Evolutionary conservation across 2,888 invertebrate genomes (phyloP).

Genomic region (Eutolmus rufibarbis): DNA sequence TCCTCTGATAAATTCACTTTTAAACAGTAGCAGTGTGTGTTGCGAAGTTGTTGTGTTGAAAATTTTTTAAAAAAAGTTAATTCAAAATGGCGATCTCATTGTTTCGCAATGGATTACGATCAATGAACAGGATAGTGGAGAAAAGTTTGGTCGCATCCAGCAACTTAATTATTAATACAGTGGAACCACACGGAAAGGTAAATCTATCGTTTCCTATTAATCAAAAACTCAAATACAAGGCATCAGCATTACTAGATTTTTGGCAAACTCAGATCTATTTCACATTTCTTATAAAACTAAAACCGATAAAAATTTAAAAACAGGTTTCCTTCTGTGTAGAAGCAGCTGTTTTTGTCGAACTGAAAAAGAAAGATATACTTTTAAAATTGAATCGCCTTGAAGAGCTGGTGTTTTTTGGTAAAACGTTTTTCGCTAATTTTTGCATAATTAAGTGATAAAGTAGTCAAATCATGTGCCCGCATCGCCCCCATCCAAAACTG

Average conservation of each 20-base stretch:
- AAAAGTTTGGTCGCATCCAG: slow-evolving; percentile 1
- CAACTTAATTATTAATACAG: neutral
- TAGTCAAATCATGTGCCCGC: neutral
- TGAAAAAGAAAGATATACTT: neutral
- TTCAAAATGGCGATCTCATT: slow-evolving; percentile 25
- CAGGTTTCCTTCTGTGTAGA: neutral
- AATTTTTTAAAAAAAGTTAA: neutral
- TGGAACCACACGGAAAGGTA: slow-evolving; percentile 2
- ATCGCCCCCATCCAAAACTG: neutral
- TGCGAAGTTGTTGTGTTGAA: neutral
- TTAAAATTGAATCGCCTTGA: neutral
- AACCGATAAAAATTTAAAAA: neutral
- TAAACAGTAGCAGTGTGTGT: neutral
- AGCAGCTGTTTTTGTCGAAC: neutral
- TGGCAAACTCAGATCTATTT: neutral
- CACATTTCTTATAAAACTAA: neutral
- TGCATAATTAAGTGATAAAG: neutral
- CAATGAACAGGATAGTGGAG: slow-evolving; percentile 18
- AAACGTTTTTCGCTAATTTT: neutral
- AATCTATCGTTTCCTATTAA: neutral
- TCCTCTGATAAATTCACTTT: neutral
- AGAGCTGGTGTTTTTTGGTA: neutral
- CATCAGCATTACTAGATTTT: neutral
- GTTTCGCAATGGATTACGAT: slow-evolving; percentile 21
- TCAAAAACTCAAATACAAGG: neutral